A percentile compares a stretch with the other conserved stretches of the same genome.
These are phyloP conservation scores for Tupiocoris notatus DNA, from an alignment of 2,888 invertebrate species.

Conservation along the genomic window DNA sequence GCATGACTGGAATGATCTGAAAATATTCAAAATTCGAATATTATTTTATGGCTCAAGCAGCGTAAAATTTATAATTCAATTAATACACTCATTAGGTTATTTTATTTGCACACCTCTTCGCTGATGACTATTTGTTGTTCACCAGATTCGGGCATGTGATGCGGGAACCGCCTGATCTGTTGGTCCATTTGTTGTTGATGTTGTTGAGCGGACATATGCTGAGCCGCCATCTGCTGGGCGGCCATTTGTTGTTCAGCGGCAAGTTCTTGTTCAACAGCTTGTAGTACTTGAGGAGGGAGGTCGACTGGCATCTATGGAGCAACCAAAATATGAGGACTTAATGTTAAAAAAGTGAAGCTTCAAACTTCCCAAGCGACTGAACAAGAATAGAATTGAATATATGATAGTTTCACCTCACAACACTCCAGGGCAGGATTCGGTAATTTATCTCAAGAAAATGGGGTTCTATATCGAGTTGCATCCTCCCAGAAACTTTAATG, in stretches of 20 bases:
- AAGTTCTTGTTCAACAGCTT: constrained; percentile 51
- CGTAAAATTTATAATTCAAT: too few relatives aligned
- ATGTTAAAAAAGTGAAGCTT: too few relatives aligned
- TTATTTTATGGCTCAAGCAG: too few relatives aligned
- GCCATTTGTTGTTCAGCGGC: constrained; percentile 41
- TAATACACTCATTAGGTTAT: too few relatives aligned
- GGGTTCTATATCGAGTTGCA: too few relatives aligned
- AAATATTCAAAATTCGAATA: too few relatives aligned
- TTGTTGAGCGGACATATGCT: constrained; percentile 14
- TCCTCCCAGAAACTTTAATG: too few relatives aligned
- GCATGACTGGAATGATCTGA: constrained; percentile 38
- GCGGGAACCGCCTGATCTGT: constrained; percentile 27
- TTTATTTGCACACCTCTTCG: constrained; percentile 24
- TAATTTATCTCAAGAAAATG: too few relatives aligned
- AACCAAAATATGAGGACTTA: background rate
- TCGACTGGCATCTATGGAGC: constrained; percentile 31
- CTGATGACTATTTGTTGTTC: constrained; percentile 33
- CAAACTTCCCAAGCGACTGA: too few relatives aligned
- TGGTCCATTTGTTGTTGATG: background rate
- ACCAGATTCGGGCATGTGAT: constrained; percentile 32
- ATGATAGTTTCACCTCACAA: too few relatives aligned
- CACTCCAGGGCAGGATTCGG: too few relatives aligned
- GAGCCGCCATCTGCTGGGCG: constrained; percentile 19
- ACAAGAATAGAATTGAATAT: too few relatives aligned
- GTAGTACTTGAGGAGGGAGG: constrained; percentile 50